These are phyloP conservation scores for Hemibagrus wyckioides DNA, from an alignment of 2,113 vertebrate genomes.

Conservation along the genomic window DNA sequence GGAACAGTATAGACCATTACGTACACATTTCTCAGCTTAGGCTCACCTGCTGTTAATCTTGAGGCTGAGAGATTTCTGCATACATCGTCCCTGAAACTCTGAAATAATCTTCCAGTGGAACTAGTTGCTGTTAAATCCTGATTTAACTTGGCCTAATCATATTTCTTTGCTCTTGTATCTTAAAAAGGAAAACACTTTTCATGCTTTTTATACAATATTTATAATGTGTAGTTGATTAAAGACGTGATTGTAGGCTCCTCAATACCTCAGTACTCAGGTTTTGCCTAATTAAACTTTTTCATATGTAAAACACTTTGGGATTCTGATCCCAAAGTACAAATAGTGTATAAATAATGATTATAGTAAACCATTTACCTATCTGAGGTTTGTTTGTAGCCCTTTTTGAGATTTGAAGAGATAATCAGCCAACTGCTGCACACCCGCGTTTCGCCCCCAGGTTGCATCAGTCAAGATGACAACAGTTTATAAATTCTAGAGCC, in stretches of 20 bases:
- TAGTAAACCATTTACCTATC: conserved; percentile 42
- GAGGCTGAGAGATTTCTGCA: not conserved
- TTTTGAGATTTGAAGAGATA: conserved; percentile 38
- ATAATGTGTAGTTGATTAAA: not conserved
- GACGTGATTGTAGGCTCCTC: not conserved
- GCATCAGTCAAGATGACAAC: conserved; percentile 59
- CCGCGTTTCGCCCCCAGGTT: conserved; percentile 52
- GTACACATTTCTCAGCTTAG: not conserved
- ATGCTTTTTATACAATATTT: not conserved
- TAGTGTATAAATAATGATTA: conserved; percentile 1
- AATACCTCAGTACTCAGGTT: not conserved
- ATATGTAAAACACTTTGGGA: not conserved
- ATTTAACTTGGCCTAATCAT: not conserved
- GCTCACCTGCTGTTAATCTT: not conserved
- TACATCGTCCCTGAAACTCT: not conserved
- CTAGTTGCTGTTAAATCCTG: not conserved
- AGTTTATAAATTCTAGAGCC: conserved; percentile 63
- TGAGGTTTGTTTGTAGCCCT: conserved; percentile 15
- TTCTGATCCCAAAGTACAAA: not conserved
- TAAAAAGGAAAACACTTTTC: no score
- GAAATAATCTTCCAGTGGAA: not conserved
- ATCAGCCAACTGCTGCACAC: conserved; percentile 51
- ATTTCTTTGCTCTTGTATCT: not conserved
- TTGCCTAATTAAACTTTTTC: not conserved
- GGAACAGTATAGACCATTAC: not conserved